These are phyloP conservation scores for Pseudomyrmex concolor DNA, from an alignment of 1,140 invertebrate species.

Conservation along the genomic window DNA sequence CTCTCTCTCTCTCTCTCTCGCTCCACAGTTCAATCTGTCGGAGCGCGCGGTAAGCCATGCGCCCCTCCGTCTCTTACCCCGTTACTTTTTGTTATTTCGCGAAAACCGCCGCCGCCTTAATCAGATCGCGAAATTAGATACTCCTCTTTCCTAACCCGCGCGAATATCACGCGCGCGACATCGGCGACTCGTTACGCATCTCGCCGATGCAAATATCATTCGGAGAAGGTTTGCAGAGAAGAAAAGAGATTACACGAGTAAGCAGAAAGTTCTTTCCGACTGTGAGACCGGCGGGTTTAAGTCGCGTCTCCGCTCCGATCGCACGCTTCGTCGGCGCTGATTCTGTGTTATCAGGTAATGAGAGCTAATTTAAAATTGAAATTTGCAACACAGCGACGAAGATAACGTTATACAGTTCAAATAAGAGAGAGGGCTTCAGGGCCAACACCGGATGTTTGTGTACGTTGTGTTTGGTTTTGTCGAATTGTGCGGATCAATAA, in stretches of 20 bases:
- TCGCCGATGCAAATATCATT: slow-evolving; percentile 30
- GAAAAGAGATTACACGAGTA: not conserved
- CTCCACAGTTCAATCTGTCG: slow-evolving; percentile 29
- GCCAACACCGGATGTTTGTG: too few species aligned
- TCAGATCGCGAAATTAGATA: slow-evolving; percentile 56
- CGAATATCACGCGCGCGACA: slow-evolving; percentile 19
- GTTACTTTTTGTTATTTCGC: slow-evolving; percentile 46
- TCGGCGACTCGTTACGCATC: not conserved
- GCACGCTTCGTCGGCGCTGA: not conserved
- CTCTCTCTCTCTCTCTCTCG: not conserved
- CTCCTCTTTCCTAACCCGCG: slow-evolving; percentile 12
- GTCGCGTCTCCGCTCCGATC: not conserved
- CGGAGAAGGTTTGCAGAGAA: not conserved
- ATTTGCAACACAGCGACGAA: too few species aligned
- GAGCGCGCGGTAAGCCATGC: slow-evolving; percentile 20
- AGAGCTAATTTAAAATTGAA: too few species aligned
- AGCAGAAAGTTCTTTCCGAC: too few species aligned
- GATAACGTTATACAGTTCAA: too few species aligned
- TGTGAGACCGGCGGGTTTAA: not conserved
- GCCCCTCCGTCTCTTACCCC: not conserved
- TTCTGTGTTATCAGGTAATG: too few species aligned
- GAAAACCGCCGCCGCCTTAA: slow-evolving; percentile 1
- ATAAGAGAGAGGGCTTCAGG: too few species aligned
- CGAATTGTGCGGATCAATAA: too few species aligned
- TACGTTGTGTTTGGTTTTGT: too few species aligned